Evolutionary conservation across 2,113 vertebrate species (phyloP), one percentile per base, ranked within the genome.

Genomic region (Lasiurus borealis): DNA sequence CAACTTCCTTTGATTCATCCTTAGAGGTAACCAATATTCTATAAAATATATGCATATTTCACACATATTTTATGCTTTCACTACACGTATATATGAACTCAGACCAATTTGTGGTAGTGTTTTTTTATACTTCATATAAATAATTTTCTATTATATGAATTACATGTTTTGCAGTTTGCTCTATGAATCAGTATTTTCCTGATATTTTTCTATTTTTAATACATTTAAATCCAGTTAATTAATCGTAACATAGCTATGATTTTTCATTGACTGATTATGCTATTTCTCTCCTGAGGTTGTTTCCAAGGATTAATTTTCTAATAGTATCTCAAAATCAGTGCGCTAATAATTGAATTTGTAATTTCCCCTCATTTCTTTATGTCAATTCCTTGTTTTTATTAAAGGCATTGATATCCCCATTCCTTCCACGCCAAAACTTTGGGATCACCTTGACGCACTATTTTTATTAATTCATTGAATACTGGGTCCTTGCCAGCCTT

Each of bases 391-490:
- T 64, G 2, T 72, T 68, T 75, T 81, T 21, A 46, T 40, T 46
- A n/a, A 46, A 77, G 57, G 21, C 36, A 94, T 87, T 88, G 71
- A 81, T 4, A 85, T 3, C 36, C 14, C 19, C 9, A 80, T 29
- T 77, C 77, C 9, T 76, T 94, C 46, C 46, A 82, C 6, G 80
- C 82, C 87, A 85, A 85, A 77, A n/a, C 62, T 88, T 94, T 84
- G 11, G 40, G 48, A 54, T 81, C 14, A 69, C 80, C 77, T 81
- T 23, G 21, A 87, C 23, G 34, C 75, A 16, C 57, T 71, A 77
- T 64, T 89, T 93, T 93, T 10, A 52, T 44, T 77, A 21, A 64
- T 73, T 92, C 25, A 29, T 71, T 91, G 75, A 80, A 76, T 14
- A 34, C 10, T 76, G 21, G 36, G 15, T 81, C 18, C 40, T 87